Percentiles rank a stretch among this genome's conserved stretches.
phyloP scores from a whole-genome alignment of 1,140 invertebrate species.

The Drosophila tani region DNA sequence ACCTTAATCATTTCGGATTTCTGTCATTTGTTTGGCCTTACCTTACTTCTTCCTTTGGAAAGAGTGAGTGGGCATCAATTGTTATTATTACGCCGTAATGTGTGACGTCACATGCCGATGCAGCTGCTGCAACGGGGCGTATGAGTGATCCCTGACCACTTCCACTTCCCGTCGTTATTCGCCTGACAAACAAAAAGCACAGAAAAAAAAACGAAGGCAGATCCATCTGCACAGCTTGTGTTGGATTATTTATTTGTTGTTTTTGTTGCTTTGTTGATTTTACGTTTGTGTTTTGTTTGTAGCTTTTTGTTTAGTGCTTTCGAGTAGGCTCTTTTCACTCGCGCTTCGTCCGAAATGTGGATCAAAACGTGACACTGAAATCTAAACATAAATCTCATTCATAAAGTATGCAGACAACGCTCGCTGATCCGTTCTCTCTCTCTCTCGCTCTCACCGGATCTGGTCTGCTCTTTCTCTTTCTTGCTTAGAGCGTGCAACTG shows the following conservation, averaged over 20 bases:
- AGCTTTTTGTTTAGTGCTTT: slow-evolving; percentile 10
- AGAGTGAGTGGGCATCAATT: background rate
- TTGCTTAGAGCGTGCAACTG: slow-evolving; percentile 21
- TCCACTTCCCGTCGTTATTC: slow-evolving; percentile 40
- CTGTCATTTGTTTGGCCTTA: background rate
- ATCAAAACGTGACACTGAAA: slow-evolving; percentile 82
- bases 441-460: slow-evolving; percentile 3
- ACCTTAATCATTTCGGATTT: background rate
- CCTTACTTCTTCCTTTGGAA: background rate
- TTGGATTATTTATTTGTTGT: slow-evolving; percentile 10
- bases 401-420: slow-evolving; percentile 67
- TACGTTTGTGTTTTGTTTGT: background rate
- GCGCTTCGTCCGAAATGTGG: slow-evolving; percentile 60
- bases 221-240: slow-evolving; percentile 10
- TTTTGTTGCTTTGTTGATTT: background rate
- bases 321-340: background rate
- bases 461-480: background rate
- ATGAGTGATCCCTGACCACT: slow-evolving; percentile 42
- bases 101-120: slow-evolving; percentile 25
- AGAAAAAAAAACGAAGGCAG: background rate
- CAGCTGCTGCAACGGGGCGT: slow-evolving; percentile 39
- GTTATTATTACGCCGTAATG: background rate
- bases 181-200: background rate
- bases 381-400: slow-evolving; percentile 79
- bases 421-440: slow-evolving; percentile 5